phyloP scores from a whole-genome alignment of 2,113 vertebrate genomes.

The cattle (Bos taurus) region DNA sequence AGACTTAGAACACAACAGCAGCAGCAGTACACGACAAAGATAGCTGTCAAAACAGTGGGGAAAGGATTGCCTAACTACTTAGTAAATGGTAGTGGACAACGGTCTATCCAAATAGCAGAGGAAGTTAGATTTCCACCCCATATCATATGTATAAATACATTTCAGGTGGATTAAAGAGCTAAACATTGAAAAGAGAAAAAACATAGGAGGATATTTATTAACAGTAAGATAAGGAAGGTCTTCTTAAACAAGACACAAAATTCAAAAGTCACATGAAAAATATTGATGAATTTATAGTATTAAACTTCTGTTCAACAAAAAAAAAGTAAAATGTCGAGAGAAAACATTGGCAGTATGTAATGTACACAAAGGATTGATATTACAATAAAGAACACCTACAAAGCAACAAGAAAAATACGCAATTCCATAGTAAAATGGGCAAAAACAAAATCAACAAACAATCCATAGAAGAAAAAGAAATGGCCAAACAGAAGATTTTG shows the following conservation, averaged over 20 bases:
- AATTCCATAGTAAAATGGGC: neutral
- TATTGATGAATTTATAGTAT: neutral
- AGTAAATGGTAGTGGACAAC: neutral
- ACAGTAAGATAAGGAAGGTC: neutral
- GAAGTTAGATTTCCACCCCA: neutral
- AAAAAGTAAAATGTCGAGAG: neutral
- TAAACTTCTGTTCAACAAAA: neutral
- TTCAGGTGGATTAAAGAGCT: neutral
- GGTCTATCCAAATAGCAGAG: neutral
- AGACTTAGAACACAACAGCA: neutral
- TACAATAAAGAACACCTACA: neutral
- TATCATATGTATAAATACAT: neutral
- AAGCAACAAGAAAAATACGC: conserved; percentile 1
- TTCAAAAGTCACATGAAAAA: neutral
- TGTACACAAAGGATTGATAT: neutral
- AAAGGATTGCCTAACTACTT: neutral
- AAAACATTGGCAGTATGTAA: neutral
- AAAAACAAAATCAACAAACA: neutral
- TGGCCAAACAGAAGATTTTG: neutral
- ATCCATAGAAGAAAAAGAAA: neutral
- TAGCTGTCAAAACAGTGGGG: neutral
- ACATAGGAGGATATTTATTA: neutral
- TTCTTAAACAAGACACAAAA: neutral
- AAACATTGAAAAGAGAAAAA: conserved; percentile 6
- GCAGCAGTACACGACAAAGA: neutral